Percentiles rank a stretch among this genome's conserved stretches.
These are phyloP conservation scores for Lamellibrachia satsuma DNA, from an alignment of 2,888 invertebrate genomes.

Conservation along the genomic window DNA sequence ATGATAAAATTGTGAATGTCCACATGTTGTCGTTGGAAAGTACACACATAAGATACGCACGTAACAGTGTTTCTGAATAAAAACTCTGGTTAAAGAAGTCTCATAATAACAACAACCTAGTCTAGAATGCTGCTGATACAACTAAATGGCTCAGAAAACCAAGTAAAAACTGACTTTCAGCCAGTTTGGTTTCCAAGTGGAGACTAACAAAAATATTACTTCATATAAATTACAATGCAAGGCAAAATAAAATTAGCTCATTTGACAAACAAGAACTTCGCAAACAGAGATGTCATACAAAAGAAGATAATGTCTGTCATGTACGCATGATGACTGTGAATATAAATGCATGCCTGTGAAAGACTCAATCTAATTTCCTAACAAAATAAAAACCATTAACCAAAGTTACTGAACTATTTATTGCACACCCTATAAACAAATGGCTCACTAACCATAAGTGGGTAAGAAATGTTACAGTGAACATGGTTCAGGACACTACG, in stretches of 20 bases:
- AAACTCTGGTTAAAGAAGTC: background rate
- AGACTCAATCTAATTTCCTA: background rate
- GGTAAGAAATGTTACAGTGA: background rate
- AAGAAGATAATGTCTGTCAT: background rate
- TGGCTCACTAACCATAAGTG: background rate
- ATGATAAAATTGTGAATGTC: too few species aligned
- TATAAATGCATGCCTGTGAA: background rate
- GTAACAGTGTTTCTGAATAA: too few species aligned
- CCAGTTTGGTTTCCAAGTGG: slow-evolving; percentile 6
- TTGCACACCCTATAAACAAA: background rate
- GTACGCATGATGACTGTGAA: background rate
- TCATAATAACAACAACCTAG: background rate
- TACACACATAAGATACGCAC: too few species aligned
- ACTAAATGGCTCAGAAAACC: too few species aligned
- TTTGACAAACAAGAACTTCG: background rate
- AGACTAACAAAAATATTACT: background rate
- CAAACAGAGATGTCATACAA: background rate
- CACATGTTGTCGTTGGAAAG: too few species aligned
- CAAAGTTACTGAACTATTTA: slow-evolving; percentile 1
- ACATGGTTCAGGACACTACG: background rate
- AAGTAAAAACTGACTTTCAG: background rate
- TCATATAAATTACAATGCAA: background rate
- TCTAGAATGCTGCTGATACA: background rate
- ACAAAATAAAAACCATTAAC: background rate
- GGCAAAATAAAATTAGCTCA: background rate